A percentile compares a stretch with the other conserved stretches of the same genome.
Evolutionary conservation across 2,797 vertebrate genomes (phyloP).

Genomic region (Macrochelys suwanniensis): DNA sequence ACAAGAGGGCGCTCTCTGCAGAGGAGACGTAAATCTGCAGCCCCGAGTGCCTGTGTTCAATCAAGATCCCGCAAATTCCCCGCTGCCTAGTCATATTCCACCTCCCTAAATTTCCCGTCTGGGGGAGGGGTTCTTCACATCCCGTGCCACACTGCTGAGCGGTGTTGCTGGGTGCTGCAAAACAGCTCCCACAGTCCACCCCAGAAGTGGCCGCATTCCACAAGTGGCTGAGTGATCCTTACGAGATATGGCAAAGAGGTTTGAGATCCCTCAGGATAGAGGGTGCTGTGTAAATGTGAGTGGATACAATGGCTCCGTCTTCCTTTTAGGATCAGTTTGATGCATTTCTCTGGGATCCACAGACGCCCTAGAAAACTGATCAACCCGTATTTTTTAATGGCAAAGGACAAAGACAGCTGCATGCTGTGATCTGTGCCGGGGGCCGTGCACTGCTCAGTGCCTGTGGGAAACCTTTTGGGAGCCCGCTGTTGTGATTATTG

Average conservation of each 20-base stretch:
- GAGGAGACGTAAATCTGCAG: not conserved
- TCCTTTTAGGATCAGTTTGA: not conserved
- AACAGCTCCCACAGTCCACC: not conserved
- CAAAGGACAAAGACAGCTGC: not conserved
- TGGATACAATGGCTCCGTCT: not conserved
- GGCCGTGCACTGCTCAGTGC: not conserved
- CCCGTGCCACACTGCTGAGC: slow-evolving; percentile 85
- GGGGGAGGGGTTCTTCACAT: not conserved
- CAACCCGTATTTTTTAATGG: not conserved
- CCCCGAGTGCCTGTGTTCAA: not conserved
- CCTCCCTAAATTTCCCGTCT: not conserved
- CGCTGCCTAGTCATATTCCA: not conserved
- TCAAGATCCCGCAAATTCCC: not conserved
- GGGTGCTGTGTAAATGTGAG: not conserved
- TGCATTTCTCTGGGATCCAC: not conserved
- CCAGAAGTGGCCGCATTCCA: not conserved
- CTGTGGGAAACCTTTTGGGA: not conserved
- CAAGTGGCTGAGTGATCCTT: not conserved
- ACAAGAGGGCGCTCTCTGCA: too few relatives aligned
- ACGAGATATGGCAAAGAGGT: not conserved
- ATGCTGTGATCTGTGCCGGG: not conserved
- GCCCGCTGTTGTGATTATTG: not conserved
- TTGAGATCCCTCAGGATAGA: not conserved
- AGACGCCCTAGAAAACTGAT: not conserved
- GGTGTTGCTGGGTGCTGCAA: not conserved